Base-by-base conservation (phyloP, 2,888 invertebrate species). In the Apamea sordens region DNA sequence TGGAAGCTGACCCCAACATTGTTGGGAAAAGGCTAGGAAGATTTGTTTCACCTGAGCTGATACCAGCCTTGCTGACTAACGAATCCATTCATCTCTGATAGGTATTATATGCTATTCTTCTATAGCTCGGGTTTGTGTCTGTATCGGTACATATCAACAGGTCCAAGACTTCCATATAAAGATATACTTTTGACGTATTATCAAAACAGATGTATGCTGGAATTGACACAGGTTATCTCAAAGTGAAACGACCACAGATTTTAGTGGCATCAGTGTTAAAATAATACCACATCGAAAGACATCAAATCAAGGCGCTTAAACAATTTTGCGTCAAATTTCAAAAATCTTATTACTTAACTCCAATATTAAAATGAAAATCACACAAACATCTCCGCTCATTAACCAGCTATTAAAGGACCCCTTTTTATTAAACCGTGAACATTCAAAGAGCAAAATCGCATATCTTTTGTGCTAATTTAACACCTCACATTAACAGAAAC, bases 401-500 rank as follows among this genome's bases (percentile, higher is more conserved):
- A 90, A 89, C 82, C 77, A 73, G 86, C 88, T 82, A 84, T 90
- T 89, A 85, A 76, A 41, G 36, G 47, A 77, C 76, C 84, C 89
- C 76, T 77, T 85, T 84, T 79, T 65, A 72, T 65, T 13, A 73
- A 70, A 77, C 74, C 76, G 76, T 80, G 84, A 83, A 82, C 70
- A 77, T 86, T 75, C 69, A 85, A 86, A 84, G 76, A 76, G 76
- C 80, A 77, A 84, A 85, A 75, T 79, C 76, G 73, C 75, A 86
- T 83, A 78, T 81, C 86, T 75, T 90, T 89, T 90, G 86, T 89
- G 76, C 86, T 77, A 89, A 89, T 85, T 86, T 90, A 85, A 89
- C 89, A 89, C 89, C 84, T 86, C 80, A 90, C 83, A 93, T 93
- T 90, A 84, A 32, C 28, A 79, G 91, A 95, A 92, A 94, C 92